These are phyloP conservation scores for Calonectris borealis DNA, from an alignment of 2,113 vertebrate genomes.

Conservation along the genomic window DNA sequence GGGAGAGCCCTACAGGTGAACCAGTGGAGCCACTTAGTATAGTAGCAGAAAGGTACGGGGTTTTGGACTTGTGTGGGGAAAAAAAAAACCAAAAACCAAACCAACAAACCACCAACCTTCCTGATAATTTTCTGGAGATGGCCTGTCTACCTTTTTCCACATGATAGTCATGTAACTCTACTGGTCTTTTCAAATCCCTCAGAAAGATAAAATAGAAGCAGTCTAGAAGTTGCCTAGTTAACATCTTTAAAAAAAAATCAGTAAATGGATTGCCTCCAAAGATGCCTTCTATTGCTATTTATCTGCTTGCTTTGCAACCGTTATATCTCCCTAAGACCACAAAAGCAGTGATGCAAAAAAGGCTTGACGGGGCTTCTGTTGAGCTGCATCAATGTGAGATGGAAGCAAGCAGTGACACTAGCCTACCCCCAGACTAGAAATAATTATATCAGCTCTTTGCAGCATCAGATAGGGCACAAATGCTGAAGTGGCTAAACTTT, in stretches of 20 bases:
- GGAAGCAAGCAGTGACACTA: neutral
- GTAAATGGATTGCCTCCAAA: neutral
- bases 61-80: neutral
- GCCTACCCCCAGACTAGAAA: neutral
- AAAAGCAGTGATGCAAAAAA: neutral
- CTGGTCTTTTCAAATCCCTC: neutral
- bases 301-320: neutral
- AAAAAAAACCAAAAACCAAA: neutral
- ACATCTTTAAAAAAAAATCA: neutral
- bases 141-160: neutral
- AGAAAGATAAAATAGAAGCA: neutral
- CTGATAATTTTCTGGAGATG: neutral
- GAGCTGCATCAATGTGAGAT: neutral
- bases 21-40: neutral
- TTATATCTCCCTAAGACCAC: neutral
- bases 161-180: neutral
- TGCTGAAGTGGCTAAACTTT: neutral
- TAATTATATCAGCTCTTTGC: neutral
- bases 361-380: neutral
- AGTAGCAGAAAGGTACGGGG: neutral
- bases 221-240: neutral
- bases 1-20: neutral
- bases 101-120: neutral
- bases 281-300: neutral
- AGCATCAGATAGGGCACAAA: neutral